Base-by-base conservation (phyloP, 1,140 invertebrate genomes). In the Parasteatoda tepidariorum region DNA sequence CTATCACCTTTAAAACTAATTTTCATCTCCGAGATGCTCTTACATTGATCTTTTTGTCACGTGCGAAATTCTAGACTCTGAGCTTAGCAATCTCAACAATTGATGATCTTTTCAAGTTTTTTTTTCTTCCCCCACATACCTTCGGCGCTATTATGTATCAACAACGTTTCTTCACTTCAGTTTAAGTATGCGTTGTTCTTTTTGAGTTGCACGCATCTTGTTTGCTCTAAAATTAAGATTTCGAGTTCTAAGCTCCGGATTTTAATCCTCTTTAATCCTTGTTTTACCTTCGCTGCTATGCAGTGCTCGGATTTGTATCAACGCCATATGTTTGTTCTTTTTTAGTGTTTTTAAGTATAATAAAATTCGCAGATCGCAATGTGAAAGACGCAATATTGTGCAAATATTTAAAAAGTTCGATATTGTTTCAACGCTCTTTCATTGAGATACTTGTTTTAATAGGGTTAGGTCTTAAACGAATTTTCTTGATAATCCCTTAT, bases 1-100 rank as follows among this genome's bases (percentile, higher is more conserved):
- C 57, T 26, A 59, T 59, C 57, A n/a, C 57, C 5, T 59, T 59
- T 59, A 59, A 59, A 59, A 59, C 57, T 59, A 59, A 59, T 59
- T 59, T 59, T 59, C 57, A 7, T 26, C 57, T 59, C 24, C n/a
- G n/a, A 13, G 24, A 59, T 13, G 24, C 9, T 22, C 57, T 59
- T n/a, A 59, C 57, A 22, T 7, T 59, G 55, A 59, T 59, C 57
- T 59, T 59, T 59, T 59, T 59, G 57, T 59, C 57, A 59, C 15
- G 7, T 13, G n/a, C 7, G 57, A n/a, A 59, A 59, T 26, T 59
- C n/a, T 13, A 59, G 57, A n/a, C 9, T n/a, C 24, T 9, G 7
- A 22, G 57, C 57, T 59, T 59, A 59, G 5, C 24, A 59, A 15
- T 9, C 57, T 59, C 57, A 26, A 59, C 57, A 22, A 26, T 59